phyloP scores from a whole-genome alignment of 2,113 vertebrate genomes.

The Protomyctophum bolini region DNA sequence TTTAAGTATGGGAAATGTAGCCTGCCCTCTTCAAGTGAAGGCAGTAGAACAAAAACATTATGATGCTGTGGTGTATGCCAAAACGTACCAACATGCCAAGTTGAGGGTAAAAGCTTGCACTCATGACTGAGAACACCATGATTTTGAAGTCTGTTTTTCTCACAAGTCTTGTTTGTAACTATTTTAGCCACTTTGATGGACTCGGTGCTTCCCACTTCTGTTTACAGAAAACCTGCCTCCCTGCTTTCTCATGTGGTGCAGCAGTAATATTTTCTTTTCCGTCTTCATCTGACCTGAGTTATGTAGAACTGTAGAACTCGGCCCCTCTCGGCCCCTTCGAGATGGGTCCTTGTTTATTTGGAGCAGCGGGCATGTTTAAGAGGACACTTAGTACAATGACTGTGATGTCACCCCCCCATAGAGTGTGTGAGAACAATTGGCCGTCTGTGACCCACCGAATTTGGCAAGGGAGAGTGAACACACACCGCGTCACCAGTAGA shows the following conservation, averaged over 20 bases:
- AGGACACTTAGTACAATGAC: conserved; percentile 22
- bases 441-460: conserved; percentile 30
- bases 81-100: neutral
- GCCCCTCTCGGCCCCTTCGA: neutral
- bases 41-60: conserved; percentile 7
- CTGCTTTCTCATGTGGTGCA: neutral
- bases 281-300: conserved; percentile 21
- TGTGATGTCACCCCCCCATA: conserved; percentile 17
- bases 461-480: conserved; percentile 36
- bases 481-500: conserved; percentile 36
- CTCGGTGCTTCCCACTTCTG: neutral
- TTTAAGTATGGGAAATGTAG: conserved; percentile 33
- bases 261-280: neutral
- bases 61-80: conserved; percentile 7
- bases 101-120: neutral
- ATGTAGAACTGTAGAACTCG: conserved; percentile 4
- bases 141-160: conserved; percentile 33
- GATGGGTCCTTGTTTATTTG: conserved; percentile 11
- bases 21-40: conserved; percentile 23
- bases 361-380: conserved; percentile 12
- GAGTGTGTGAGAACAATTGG: conserved; percentile 3
- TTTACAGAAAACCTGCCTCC: conserved; percentile 5
- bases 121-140: neutral
- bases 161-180: conserved; percentile 8
- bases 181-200: conserved; percentile 13